A percentile compares a stretch with the other conserved stretches of the same genome.
These are phyloP conservation scores for Anniella stebbinsi DNA, from an alignment of 2,797 vertebrate species.

Conservation along the genomic window DNA sequence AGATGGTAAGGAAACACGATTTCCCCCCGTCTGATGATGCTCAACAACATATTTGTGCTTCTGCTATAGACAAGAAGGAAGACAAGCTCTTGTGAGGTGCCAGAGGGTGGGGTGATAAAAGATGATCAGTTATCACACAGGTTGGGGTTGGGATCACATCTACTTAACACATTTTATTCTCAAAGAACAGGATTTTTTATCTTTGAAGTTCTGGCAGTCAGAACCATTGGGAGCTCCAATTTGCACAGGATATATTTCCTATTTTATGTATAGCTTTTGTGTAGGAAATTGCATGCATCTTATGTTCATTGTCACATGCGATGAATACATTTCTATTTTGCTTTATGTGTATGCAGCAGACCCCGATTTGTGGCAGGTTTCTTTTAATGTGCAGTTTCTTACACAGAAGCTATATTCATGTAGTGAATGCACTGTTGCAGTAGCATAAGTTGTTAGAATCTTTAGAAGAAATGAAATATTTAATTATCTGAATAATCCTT, in stretches of 20 bases:
- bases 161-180: background rate
- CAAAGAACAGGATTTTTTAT: background rate
- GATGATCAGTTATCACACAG: background rate
- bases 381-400: background rate
- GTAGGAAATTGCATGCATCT: background rate
- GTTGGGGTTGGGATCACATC: background rate
- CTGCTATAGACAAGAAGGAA: rapidly evolving
- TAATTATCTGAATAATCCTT: slow-evolving; percentile 13
- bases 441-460: background rate
- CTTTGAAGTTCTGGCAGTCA: background rate
- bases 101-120: background rate
- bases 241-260: background rate
- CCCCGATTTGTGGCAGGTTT: background rate
- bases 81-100: rapidly evolving
- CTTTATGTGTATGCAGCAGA: background rate
- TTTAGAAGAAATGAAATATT: background rate
- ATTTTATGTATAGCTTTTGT: background rate
- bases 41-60: background rate
- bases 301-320: background rate
- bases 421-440: background rate
- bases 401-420: background rate
- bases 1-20: too few relatives aligned
- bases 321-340: background rate
- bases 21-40: too few relatives aligned
- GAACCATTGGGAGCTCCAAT: slow-evolving; percentile 2